Base-by-base conservation (phyloP, 30 jellyfish, hydroid and myxozoan species). In the Cassiopea andromeda region DNA sequence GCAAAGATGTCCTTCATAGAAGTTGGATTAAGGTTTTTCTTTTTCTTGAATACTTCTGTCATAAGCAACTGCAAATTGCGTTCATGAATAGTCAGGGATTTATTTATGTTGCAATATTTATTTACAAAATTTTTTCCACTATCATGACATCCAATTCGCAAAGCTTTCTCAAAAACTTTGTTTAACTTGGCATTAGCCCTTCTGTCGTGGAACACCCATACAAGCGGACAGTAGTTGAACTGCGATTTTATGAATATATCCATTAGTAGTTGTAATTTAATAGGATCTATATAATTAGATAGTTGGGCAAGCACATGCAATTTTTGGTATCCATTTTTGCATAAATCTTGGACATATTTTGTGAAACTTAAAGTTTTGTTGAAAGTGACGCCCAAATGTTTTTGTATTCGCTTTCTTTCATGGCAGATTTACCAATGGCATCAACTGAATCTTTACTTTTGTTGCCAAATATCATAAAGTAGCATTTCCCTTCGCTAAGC, bases 121-220 rank as follows among this genome's bases (percentile, higher is more conserved):
- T 16, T 66, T 66, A 19, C 19, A 66, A 15, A 66, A 66, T 66
- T 19, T 0, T 19, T 4, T 66, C 45, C 75, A 66, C 75, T 19
- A 0, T 66, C 7, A 14, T 14, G 8, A 1, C 75, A 66, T 0
- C 7, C 45, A 66, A 66, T 66, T 66, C 75, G 75, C 75, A 66
- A 66, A 14, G 75, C 75, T 6, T 27, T 66, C 45, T 16, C 45
- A 66, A 16, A 66, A 15, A 66, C 45, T 2, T 66, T 66, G 15
- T 16, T 66, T 19, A 66, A 66, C 75, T 66, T 66, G 75, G 75
- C 38, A 66, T 66, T 66, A 14, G 45, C 45, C 75, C 8, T 60
- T 70, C 73, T 83, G 69, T 48, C 87, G 71, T 70, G 73, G 86
- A 83, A 68, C 91, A 64, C 67, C 87, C 91, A 83, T 8, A 83